Evolutionary conservation across 2,888 invertebrate species (phyloP).

Genomic region (Slavum lentiscoides): DNA sequence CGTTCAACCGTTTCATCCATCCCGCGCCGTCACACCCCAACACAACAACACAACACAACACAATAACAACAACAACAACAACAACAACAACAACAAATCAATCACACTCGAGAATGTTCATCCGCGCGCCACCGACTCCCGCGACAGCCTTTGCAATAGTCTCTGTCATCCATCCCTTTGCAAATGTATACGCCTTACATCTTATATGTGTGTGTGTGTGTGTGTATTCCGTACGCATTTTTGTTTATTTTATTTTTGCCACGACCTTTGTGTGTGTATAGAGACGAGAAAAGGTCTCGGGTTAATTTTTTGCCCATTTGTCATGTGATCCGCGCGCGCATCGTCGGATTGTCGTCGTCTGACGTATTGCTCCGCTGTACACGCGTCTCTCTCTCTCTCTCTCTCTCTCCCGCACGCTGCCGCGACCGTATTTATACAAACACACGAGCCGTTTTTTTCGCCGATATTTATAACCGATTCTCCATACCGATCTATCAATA

Average conservation of each 20-base stretch:
- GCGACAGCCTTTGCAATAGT: too few relatives aligned
- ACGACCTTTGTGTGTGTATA: background rate
- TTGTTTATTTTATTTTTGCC: constrained; percentile 9
- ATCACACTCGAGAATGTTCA: constrained; percentile 48
- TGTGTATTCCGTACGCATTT: background rate
- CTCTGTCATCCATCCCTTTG: background rate
- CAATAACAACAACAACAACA: too few relatives aligned
- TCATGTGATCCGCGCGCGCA: constrained; percentile 37
- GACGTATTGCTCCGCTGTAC: constrained; percentile 34
- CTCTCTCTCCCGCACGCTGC: too few relatives aligned
- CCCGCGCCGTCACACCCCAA: too few relatives aligned
- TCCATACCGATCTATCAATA: too few relatives aligned
- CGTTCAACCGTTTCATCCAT: constrained; percentile 42
- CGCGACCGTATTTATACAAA: background rate
- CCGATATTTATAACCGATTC: too few relatives aligned
- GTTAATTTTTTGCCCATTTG: constrained; percentile 52
- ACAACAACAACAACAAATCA: constrained; percentile 46
- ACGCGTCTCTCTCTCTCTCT: too few relatives aligned
- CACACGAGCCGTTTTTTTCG: too few relatives aligned
- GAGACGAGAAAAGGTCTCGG: constrained; percentile 11
- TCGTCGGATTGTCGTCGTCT: constrained; percentile 41
- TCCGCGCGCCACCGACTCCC: background rate
- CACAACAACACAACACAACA: too few relatives aligned
- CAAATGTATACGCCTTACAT: background rate
- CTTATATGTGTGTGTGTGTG: background rate